Evolutionary conservation across 2,888 invertebrate genomes (phyloP), one percentile per base, ranked within the genome.

Genomic region (Apeira syringaria): DNA sequence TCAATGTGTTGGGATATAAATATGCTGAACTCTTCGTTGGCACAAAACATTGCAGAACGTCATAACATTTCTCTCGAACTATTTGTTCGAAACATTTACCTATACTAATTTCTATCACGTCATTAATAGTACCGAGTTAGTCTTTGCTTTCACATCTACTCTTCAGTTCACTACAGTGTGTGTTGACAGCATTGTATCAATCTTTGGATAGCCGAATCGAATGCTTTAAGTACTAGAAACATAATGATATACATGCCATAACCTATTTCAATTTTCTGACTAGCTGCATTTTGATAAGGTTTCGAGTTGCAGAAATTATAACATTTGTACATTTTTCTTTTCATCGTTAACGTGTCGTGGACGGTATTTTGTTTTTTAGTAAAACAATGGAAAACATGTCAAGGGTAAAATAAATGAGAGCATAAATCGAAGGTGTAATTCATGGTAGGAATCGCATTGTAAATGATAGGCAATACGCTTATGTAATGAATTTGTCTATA

Each of bases 1-100:
- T 65, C 58, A 72, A 80, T 81, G 80, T 85, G 80, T 81, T 76
- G 57, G 59, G 60, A 67, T 75, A 74, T 75, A 74, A 68, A 70
- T 68, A 77, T 80, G 77, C 74, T 70, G 50, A 54, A 17, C n/a
- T 61, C 61, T 66, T 66, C 61, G 67, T 79, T 80, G 79, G 79
- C 78, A 80, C 5, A 18, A 32, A 33, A 34, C 28, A 22, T 35
- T 46, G 45, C 34, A 18, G 27, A 17, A 32, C 28, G 22, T 9
- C 26, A 45, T 35, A 20, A 25, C 1, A 10, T 29, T 26, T n/a
- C 10, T 25, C 8, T 29, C 13, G 13, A 15, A 29, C 6, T 20
- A 32, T 18, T 35, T 49, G 36, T 40, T 28, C 41, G 26, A 39
- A 42, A 32, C 42, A 50, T 59, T 50, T 50, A 30, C 42, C 56